These are phyloP conservation scores for Anguilla anguilla DNA, from an alignment of 2,797 vertebrate genomes.

Conservation along the genomic window DNA sequence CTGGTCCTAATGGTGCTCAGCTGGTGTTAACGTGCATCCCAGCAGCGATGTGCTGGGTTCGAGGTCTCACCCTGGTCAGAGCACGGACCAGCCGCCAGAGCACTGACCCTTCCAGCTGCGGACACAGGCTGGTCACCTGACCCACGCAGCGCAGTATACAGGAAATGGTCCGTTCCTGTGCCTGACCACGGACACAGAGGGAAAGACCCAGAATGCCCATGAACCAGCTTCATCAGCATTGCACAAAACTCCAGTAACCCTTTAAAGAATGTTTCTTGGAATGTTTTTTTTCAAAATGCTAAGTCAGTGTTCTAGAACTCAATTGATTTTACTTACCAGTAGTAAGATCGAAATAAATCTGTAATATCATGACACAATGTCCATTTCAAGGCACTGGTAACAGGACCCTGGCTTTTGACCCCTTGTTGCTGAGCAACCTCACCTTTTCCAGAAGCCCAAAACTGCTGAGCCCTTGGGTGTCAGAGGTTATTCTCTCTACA, in stretches of 20 bases:
- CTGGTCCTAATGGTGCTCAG: neutral
- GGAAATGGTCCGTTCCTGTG: slow-evolving; percentile 71
- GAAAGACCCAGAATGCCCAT: neutral
- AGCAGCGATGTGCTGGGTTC: neutral
- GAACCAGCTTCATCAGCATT: neutral
- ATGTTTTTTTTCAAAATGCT: too few relatives aligned
- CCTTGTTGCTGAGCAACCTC: slow-evolving; percentile 18
- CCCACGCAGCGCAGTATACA: slow-evolving; percentile 76
- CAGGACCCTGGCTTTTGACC: neutral
- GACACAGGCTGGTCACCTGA: slow-evolving; percentile 70
- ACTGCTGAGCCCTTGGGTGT: slow-evolving; percentile 48
- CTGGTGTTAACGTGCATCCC: neutral
- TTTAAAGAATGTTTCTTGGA: neutral
- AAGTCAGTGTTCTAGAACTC: too few relatives aligned
- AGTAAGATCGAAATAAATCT: too few relatives aligned
- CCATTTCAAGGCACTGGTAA: neutral
- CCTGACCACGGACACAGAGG: slow-evolving; percentile 50
- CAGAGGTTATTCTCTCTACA: slow-evolving; percentile 53
- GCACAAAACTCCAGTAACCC: neutral
- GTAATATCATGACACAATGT: too few relatives aligned
- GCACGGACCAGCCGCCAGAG: slow-evolving; percentile 68
- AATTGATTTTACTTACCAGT: too few relatives aligned
- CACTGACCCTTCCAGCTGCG: slow-evolving; percentile 70
- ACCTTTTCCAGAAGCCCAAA: slow-evolving; percentile 70
- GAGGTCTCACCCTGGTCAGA: slow-evolving; percentile 70